A percentile compares a stretch with the other conserved stretches of the same genome.
phyloP scores from a whole-genome alignment of 2,888 invertebrate genomes.

The Tachina lurida region DNA sequence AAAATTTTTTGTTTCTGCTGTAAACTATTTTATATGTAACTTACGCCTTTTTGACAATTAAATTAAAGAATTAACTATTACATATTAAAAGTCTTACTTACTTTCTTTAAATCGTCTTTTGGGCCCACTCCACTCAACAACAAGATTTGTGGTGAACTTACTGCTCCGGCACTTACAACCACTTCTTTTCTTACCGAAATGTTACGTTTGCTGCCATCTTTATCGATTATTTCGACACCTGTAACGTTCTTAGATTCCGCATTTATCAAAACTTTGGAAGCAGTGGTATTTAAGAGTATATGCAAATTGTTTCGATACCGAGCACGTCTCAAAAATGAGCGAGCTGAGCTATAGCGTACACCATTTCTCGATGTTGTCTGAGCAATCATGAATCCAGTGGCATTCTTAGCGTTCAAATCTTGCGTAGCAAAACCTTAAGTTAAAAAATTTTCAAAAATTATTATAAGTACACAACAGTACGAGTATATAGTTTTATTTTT shows the following conservation, averaged over 20 bases:
- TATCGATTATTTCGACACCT: conserved; percentile 87
- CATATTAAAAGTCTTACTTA: conserved; percentile 78
- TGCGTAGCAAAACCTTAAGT: conserved; percentile 85
- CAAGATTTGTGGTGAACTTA: conserved; percentile 96
- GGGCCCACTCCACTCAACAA: conserved; percentile 95
- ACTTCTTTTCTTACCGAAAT: conserved; percentile 92
- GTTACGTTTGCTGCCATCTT: conserved; percentile 84
- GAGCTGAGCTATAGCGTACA: conserved; percentile 90
- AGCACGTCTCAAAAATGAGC: conserved; percentile 92
- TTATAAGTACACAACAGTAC: background rate
- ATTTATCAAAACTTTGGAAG: conserved; percentile 89
- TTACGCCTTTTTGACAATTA: no score
- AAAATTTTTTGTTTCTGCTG: no score
- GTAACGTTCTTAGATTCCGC: conserved; percentile 88
- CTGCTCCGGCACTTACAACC: conserved; percentile 90
- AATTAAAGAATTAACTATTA: no score
- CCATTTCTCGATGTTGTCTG: conserved; percentile 94
- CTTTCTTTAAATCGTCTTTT: conserved; percentile 86
- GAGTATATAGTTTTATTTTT: no score
- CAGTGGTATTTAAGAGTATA: conserved; percentile 88
- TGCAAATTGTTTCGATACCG: conserved; percentile 90
- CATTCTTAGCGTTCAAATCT: conserved; percentile 91
- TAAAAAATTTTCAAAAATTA: background rate
- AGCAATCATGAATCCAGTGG: conserved; percentile 93
- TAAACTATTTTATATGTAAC: no score